Conservation (phyloP, 2,797 vertebrate genomes). For the Cuniculus paca region DNA sequence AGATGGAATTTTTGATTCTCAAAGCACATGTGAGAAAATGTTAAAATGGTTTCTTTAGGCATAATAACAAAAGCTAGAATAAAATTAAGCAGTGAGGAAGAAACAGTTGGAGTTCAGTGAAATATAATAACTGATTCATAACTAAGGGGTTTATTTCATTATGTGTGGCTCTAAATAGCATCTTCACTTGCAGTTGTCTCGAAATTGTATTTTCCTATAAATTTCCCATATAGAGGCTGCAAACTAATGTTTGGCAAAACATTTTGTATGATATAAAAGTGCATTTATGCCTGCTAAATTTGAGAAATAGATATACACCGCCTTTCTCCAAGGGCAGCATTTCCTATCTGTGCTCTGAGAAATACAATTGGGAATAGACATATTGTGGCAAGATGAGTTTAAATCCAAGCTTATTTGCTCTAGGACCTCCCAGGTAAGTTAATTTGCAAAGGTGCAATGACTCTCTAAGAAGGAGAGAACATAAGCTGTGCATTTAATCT, state of each 20-base stretch:
- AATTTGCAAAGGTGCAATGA: background rate
- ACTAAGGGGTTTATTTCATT: constrained; percentile 83
- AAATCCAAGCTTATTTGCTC: background rate
- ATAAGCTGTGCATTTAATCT: fast-evolving
- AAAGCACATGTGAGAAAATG: constrained; percentile 74
- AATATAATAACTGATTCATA: constrained; percentile 84
- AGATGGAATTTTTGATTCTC: constrained; percentile 81
- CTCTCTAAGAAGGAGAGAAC: background rate
- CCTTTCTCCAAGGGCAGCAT: background rate
- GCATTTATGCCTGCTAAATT: constrained; percentile 55
- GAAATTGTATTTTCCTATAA: constrained; percentile 73
- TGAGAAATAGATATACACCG: constrained; percentile 44
- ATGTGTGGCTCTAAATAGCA: constrained; percentile 76
- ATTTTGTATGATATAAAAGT: constrained; percentile 64
- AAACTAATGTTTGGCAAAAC: constrained; percentile 66
- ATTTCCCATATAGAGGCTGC: constrained; percentile 61
- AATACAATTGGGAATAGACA: background rate
- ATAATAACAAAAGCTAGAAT: constrained; percentile 80
- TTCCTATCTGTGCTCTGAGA: background rate
- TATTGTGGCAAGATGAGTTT: background rate
- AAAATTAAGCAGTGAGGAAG: constrained; percentile 83
- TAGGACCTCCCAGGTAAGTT: background rate
- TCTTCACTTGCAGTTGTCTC: constrained; percentile 71
- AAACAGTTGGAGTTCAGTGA: constrained; percentile 83
- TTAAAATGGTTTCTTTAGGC: constrained; percentile 83